Base-by-base conservation (phyloP, 2,888 invertebrate genomes). In the Drosophila cracens region DNA sequence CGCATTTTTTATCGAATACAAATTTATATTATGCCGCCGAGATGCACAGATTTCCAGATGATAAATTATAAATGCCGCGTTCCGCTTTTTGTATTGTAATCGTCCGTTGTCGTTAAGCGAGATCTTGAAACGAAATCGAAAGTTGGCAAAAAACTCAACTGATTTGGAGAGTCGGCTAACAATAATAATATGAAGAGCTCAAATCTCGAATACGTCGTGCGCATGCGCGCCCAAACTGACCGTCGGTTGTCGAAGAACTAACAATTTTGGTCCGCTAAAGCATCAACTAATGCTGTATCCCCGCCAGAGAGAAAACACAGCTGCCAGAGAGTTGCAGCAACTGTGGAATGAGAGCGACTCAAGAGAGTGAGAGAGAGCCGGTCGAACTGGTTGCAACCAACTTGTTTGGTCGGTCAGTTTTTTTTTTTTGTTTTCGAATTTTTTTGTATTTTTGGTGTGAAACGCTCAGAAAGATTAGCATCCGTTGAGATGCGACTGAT, bases 211-310 rank as follows among this genome's bases (percentile, higher is more conserved):
- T 58, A 77, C 65, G 64, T 71, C 67, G 77, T 88, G 91, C 91
- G 92, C 92, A 91, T 91, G 92, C 92, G 92, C 91, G 92, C 91
- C 91, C 91, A 90, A 91, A 92, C 89, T 92, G 92, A 92, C 92
- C 92, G 92, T 84, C 84, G 84, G 79, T 83, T 90, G 87, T 84
- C 82, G 92, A 92, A 92, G 92, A 92, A 92, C 92, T 92, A 91
- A 92, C 76, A 77, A 76, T 79, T 86, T 87, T 70, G 82, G 81
- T 63, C 58, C 74, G 63, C 76, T 73, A 69, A 63, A 83, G 76
- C 70, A 70, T 40, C 64, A 76, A 86, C 83, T 86, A 86, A 86
- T 82, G 85, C 81, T 76, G 79, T 70, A 73, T 76, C 61, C 63
- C 62, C 21, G 21, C 29, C 40, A 40, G 60, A 57, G 60, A 52